Evolutionary conservation across 2,797 vertebrate genomes (phyloP).

Genomic region (Pachyuromys duprasi): DNA sequence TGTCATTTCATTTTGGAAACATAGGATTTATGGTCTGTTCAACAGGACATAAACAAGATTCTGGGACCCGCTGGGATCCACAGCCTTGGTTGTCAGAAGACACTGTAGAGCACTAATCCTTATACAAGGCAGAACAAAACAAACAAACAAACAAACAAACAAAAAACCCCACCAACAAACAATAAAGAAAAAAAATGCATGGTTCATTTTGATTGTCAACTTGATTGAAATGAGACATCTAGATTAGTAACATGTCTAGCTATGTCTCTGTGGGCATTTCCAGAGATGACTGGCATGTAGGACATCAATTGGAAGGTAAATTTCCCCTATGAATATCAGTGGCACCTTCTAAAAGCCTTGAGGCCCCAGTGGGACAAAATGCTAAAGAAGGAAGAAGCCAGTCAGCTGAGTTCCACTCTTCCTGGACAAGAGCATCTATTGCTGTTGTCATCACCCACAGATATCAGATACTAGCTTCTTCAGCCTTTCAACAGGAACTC

Average conservation of each 20-base stretch:
- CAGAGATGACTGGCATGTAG: neutral
- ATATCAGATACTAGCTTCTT: neutral
- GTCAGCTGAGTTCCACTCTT: neutral
- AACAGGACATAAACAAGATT: neutral
- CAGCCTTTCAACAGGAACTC: neutral
- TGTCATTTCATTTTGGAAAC: slow-evolving; percentile 8
- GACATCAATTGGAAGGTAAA: neutral
- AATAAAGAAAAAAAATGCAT: neutral
- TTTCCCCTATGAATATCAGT: neutral
- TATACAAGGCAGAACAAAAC: neutral
- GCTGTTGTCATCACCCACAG: neutral
- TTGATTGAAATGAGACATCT: neutral
- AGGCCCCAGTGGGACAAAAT: neutral
- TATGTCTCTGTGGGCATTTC: neutral
- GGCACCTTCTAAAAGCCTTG: neutral
- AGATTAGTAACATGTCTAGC: neutral
- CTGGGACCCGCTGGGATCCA: rapidly evolving
- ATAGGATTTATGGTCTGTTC: neutral
- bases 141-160: neutral
- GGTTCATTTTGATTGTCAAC: neutral
- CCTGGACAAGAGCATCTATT: neutral
- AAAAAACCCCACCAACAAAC: neutral
- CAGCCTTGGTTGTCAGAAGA: neutral
- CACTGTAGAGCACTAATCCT: neutral
- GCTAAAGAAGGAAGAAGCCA: neutral